Conservation (phyloP, 2,797 vertebrate genomes). For the Macropus fuliginosus region DNA sequence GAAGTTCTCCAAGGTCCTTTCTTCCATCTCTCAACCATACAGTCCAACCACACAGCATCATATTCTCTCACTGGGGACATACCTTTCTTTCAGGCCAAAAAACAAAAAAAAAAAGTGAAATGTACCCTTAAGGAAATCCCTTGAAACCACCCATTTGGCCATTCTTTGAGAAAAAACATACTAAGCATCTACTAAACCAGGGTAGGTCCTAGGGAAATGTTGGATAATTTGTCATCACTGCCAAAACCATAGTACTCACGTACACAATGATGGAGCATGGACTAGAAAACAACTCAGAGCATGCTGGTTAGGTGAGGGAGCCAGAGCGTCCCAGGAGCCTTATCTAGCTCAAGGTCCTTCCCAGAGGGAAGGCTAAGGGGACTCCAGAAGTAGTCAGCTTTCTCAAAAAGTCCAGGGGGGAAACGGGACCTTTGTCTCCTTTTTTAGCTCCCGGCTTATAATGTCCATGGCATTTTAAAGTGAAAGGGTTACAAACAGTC, state of each 20-base stretch:
- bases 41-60: neutral
- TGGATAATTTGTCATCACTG: conserved; percentile 88
- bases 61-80: neutral
- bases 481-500: neutral
- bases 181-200: neutral
- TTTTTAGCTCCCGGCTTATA: neutral
- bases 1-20: neutral
- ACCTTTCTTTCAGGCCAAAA: neutral
- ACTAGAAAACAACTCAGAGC: conserved; percentile 78
- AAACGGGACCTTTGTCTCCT: neutral
- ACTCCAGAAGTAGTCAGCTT: neutral
- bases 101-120: neutral
- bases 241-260: conserved; percentile 71
- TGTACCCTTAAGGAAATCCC: neutral
- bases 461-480: neutral
- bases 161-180: neutral
- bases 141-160: neutral
- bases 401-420: neutral
- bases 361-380: conserved; percentile 1
- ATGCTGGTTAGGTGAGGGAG: conserved; percentile 84
- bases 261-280: conserved; percentile 78
- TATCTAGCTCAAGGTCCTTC: conserved; percentile 54
- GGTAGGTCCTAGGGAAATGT: conserved; percentile 69
- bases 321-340: conserved; percentile 74
- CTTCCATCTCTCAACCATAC: neutral